Percentiles rank a stretch among this genome's conserved stretches.
Conservation (phyloP, 37 sponge, comb jelly and placozoan genomes). For the Chondrosia reniformis region DNA sequence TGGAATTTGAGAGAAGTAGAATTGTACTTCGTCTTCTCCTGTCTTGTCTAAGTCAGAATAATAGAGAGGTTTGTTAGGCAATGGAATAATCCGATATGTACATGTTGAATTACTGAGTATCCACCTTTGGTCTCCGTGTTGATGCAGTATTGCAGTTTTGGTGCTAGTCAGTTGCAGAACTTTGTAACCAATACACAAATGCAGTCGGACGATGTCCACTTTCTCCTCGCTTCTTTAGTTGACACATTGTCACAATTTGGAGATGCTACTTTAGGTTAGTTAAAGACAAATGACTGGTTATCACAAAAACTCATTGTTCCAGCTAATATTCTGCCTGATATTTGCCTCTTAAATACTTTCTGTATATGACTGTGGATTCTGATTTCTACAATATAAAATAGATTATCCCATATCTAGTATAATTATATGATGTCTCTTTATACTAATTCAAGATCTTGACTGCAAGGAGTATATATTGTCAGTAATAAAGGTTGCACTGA, state of each 20-base stretch:
- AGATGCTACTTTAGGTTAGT: not conserved
- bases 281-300: not conserved
- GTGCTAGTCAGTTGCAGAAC: slow-evolving; percentile 9
- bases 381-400: too few relatives aligned
- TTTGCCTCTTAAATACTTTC: too few relatives aligned
- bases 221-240: not conserved
- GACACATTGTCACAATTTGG: not conserved
- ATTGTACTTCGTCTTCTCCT: slow-evolving; percentile 48
- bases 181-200: not conserved
- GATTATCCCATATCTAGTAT: too few relatives aligned
- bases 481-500: slow-evolving; percentile 28
- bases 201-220: not conserved
- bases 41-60: slow-evolving; percentile 24
- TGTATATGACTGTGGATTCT: too few relatives aligned
- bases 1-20: slow-evolving; percentile 9
- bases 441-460: slow-evolving; percentile 19
- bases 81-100: too few relatives aligned
- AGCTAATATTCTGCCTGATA: too few relatives aligned
- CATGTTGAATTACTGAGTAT: too few relatives aligned
- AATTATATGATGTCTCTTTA: too few relatives aligned
- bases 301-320: too few relatives aligned
- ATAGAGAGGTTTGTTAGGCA: slow-evolving; percentile 54
- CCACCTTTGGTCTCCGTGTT: not conserved
- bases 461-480: slow-evolving; percentile 39
- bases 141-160: slow-evolving; percentile 18